A percentile compares a stretch with the other conserved stretches of the same genome.
These are phyloP conservation scores for Bettongia penicillata DNA, from an alignment of 2,113 vertebrate genomes.

Conservation along the genomic window DNA sequence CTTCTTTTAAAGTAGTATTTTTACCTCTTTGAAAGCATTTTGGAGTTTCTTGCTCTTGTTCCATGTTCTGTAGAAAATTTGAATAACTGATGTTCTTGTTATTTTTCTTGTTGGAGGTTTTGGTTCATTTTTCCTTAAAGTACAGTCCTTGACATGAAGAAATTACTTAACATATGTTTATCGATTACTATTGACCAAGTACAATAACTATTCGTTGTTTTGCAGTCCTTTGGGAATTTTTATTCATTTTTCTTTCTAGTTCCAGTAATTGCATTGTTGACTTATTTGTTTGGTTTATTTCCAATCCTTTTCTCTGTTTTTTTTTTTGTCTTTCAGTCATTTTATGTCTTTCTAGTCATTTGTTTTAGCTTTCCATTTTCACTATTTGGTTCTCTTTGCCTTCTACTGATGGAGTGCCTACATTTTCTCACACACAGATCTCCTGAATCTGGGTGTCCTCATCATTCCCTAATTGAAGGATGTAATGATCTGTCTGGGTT, in stretches of 20 bases:
- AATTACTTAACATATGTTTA: background rate
- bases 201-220: background rate
- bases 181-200: background rate
- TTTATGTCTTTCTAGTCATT: background rate
- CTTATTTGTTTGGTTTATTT: background rate
- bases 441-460: background rate
- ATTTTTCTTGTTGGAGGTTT: background rate
- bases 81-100: background rate
- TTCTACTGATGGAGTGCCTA: background rate
- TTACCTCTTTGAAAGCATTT: background rate
- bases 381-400: background rate
- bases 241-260: background rate
- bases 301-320: background rate
- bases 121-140: background rate
- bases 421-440: background rate
- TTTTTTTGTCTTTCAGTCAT: background rate
- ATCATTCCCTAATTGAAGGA: background rate
- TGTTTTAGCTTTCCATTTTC: background rate
- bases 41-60: background rate
- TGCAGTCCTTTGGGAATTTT: background rate
- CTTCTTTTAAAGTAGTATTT: background rate
- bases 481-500: background rate
- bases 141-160: background rate
- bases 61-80: background rate
- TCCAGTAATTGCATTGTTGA: background rate